Evolutionary conservation across 2,888 invertebrate species (phyloP), one percentile per base, ranked within the genome.

Genomic region (Amphimallon solstitiale): DNA sequence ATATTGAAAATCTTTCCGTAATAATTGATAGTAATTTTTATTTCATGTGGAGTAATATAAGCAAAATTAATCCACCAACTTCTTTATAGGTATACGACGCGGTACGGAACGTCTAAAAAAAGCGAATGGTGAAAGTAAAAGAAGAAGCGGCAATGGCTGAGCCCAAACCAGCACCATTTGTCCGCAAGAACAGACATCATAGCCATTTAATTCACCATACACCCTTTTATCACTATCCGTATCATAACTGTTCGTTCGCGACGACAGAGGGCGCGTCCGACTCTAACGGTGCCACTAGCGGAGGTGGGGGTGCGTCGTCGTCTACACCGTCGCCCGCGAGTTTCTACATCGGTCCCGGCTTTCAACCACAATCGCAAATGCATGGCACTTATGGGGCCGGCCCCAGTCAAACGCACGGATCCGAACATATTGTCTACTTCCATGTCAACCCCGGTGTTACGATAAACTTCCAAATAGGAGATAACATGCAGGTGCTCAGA

Each of bases 401-500:
- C 7, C 78, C 77, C 34, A 77, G 77, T 62, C 77, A 77, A 62
- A 68, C 67, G 63, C 76, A 79, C 19, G 76, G 75, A 59, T 72
- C 73, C 29, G 88, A 89, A 76, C 89, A 90, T 78, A 88, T 91
- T 67, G 90, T 92, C 71, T 86, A 90, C 75, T 87, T 92, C 76
- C 92, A 92, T 80, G 88, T 92, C 73, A 89, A 90, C 81, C 89
- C 90, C 9, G 92, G 92, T n/a, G 90, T 92, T 75, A 89, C 90
- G 19, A 89, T 92, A 78, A 89, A 89, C 71, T 88, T 92, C 75
- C 87, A 90, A 80, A 88, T 91, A 77, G 90, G 90, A 74, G 91
- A 91, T 75, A 89, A 89, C 79, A 85, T 90, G 73, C 91, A 92
- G 82, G 86, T 91, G 74, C 88, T 92, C 75, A 87, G 89, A 88